Percentiles rank a stretch among this genome's conserved stretches.
Evolutionary conservation across 2,113 vertebrate species (phyloP).

Genomic region (Balaeniceps rex): DNA sequence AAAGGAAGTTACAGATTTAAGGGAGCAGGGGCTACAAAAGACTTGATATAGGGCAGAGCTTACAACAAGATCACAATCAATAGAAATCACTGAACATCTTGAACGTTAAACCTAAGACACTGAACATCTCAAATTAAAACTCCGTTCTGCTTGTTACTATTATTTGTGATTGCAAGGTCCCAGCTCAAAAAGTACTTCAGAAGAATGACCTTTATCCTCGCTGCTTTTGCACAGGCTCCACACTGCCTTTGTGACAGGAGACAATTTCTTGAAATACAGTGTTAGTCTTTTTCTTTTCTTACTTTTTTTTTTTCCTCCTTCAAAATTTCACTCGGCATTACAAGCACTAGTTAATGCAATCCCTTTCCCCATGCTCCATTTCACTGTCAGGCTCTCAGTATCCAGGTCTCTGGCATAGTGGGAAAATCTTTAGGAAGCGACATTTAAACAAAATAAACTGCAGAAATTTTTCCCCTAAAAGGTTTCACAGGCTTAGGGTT

Average conservation of each 20-base stretch:
- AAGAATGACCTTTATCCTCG: background rate
- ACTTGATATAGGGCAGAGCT: background rate
- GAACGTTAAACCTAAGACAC: background rate
- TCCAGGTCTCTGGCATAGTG: fast-evolving
- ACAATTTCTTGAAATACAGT: background rate
- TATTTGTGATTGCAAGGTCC: background rate
- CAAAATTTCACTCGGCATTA: background rate
- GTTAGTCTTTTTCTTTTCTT: background rate
- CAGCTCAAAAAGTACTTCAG: background rate
- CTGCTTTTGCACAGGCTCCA: background rate
- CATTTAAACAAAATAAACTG: background rate
- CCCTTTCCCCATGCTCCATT: background rate
- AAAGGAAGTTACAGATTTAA: background rate
- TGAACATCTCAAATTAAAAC: background rate
- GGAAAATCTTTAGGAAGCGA: background rate
- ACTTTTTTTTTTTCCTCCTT: background rate
- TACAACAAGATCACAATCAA: background rate
- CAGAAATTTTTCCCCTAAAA: background rate
- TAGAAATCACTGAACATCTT: background rate
- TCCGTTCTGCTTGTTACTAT: background rate
- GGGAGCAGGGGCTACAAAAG: background rate
- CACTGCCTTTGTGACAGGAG: background rate
- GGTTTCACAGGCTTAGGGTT: background rate
- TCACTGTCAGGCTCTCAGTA: background rate
- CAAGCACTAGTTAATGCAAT: background rate